A percentile compares a stretch with the other conserved stretches of the same genome.
These are phyloP conservation scores for Ardeotis arabs DNA, from an alignment of 2,113 vertebrate genomes.

Conservation along the genomic window DNA sequence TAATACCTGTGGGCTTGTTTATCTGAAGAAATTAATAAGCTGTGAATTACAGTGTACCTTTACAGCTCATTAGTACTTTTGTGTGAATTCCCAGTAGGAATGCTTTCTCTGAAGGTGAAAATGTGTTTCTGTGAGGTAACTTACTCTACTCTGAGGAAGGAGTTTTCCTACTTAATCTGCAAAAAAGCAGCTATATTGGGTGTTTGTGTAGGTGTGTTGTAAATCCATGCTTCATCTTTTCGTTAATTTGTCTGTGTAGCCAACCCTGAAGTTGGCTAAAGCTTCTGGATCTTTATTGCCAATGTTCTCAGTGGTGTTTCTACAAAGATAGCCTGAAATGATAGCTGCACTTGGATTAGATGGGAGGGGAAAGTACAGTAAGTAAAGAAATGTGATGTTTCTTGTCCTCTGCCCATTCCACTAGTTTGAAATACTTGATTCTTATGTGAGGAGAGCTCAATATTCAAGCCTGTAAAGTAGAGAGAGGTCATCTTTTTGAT, in stretches of 20 bases:
- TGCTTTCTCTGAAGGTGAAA: not conserved
- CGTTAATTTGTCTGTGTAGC: not conserved
- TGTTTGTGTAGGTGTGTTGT: not conserved
- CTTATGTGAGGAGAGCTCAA: not conserved
- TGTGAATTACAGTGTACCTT: constrained; percentile 6
- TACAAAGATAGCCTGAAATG: not conserved
- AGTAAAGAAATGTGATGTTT: not conserved
- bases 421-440: not conserved
- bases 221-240: not conserved
- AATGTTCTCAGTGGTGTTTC: not conserved
- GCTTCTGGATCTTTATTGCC: not conserved
- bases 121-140: not conserved
- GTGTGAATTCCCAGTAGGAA: not conserved
- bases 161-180: not conserved
- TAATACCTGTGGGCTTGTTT: constrained; percentile 18
- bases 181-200: not conserved
- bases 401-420: not conserved
- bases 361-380: not conserved
- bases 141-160: not conserved
- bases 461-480: not conserved
- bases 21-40: constrained; percentile 16
- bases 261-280: not conserved
- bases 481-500: not conserved
- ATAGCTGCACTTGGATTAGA: not conserved
- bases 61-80: constrained; percentile 13